Percentiles rank a stretch among this genome's conserved stretches.
phyloP scores from a whole-genome alignment of 2,113 vertebrate genomes.

The Elaphurus davidianus region DNA sequence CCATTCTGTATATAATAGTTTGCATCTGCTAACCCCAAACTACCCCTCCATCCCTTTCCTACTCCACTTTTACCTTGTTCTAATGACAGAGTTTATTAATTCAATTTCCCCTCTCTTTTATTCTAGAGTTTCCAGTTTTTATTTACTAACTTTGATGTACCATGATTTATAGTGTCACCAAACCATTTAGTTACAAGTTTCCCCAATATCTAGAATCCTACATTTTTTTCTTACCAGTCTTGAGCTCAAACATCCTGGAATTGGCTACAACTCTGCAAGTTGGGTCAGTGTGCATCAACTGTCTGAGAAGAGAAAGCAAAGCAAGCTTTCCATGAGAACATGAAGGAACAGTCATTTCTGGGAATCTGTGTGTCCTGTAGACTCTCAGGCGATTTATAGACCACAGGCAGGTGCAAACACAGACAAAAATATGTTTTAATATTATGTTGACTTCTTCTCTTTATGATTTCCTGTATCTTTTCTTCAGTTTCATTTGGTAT shows the following conservation, averaged over 20 bases:
- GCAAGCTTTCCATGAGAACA: fast-evolving
- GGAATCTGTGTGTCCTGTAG: neutral
- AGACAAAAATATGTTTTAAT: neutral
- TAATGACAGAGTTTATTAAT: neutral
- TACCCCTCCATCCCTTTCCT: neutral
- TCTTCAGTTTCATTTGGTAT: neutral
- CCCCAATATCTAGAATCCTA: neutral
- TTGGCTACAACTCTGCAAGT: too few species aligned
- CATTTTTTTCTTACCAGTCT: neutral
- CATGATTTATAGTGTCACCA: neutral
- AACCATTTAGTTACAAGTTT: neutral
- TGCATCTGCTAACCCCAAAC: neutral
- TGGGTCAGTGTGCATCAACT: neutral
- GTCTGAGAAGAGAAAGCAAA: neutral
- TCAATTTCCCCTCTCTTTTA: too few species aligned
- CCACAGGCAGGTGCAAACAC: neutral
- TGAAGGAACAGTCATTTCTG: neutral
- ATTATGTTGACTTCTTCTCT: fast-evolving
- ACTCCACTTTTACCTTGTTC: neutral
- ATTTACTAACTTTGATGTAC: neutral
- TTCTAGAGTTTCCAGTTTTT: too few species aligned
- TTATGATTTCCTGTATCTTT: neutral
- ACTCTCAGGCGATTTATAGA: neutral
- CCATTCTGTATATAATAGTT: neutral
- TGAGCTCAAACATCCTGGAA: neutral